Evolutionary conservation across 2,888 invertebrate species (phyloP).

Genomic region (Athalia rosae): DNA sequence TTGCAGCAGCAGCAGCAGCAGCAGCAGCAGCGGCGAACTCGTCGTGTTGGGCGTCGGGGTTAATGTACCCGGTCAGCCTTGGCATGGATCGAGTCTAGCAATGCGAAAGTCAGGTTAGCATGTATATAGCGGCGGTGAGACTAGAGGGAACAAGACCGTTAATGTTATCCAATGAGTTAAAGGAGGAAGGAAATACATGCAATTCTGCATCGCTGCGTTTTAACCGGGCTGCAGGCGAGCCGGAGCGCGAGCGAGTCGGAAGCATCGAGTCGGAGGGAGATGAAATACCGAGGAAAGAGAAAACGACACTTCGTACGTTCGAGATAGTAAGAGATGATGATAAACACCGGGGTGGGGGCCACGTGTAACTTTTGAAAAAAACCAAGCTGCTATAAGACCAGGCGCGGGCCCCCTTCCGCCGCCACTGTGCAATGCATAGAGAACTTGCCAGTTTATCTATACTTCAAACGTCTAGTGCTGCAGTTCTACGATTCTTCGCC

Average conservation of each 20-base stretch:
- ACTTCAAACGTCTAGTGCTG: slow-evolving; percentile 21
- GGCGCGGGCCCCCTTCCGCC: slow-evolving; percentile 67
- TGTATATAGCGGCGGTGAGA: slow-evolving; percentile 49
- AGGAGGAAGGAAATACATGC: slow-evolving; percentile 23
- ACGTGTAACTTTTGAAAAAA: slow-evolving; percentile 70
- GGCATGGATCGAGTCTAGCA: slow-evolving; percentile 74
- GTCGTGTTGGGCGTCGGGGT: slow-evolving; percentile 67
- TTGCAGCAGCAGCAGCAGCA: slow-evolving; percentile 59
- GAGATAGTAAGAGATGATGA: slow-evolving; percentile 24
- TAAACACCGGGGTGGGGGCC: slow-evolving; percentile 59
- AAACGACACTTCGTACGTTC: slow-evolving; percentile 28
- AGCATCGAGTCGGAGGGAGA: slow-evolving; percentile 45
- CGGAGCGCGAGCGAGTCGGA: slow-evolving; percentile 46
- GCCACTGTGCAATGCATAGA: slow-evolving; percentile 65
- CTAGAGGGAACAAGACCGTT: slow-evolving; percentile 23
- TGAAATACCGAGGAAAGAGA: slow-evolving; percentile 39
- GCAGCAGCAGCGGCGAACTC: slow-evolving; percentile 66
- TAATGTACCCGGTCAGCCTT: slow-evolving; percentile 74
- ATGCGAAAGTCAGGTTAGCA: slow-evolving; percentile 72
- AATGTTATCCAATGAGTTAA: background rate
- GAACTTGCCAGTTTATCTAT: slow-evolving; percentile 27
- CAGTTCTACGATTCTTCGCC: background rate
- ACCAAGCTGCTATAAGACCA: slow-evolving; percentile 73
- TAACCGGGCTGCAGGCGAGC: slow-evolving; percentile 46
- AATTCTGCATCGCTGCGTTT: slow-evolving; percentile 40